phyloP scores from a whole-genome alignment of 2,888 invertebrate species.

The Pammene fasciana region DNA sequence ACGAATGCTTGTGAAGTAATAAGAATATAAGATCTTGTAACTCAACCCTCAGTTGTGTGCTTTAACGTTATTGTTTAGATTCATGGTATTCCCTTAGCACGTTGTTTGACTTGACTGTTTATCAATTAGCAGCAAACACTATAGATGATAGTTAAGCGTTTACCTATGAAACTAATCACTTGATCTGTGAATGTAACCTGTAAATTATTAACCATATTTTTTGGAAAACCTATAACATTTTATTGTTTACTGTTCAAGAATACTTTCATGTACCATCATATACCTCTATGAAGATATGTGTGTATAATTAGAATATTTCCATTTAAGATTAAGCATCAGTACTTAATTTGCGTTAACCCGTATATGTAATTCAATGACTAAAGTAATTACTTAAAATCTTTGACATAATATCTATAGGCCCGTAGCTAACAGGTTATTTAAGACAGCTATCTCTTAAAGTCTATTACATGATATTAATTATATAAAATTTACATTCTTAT shows the following conservation, averaged over 20 bases:
- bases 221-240: background rate
- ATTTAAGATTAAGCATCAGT: too few relatives aligned
- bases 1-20: background rate
- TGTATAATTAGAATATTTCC: too few relatives aligned
- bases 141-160: conserved; percentile 8
- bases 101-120: conserved; percentile 23
- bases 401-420: too few relatives aligned
- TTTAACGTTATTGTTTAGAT: conserved; percentile 59
- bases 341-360: too few relatives aligned
- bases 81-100: conserved; percentile 15
- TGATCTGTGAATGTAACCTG: background rate
- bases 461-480: background rate
- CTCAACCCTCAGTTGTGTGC: conserved; percentile 49
- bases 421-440: too few relatives aligned
- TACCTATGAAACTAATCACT: conserved; percentile 8
- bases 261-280: too few relatives aligned
- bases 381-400: too few relatives aligned
- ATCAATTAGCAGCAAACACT: conserved; percentile 17
- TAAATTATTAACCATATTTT: background rate
- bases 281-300: too few relatives aligned
- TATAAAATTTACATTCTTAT: background rate
- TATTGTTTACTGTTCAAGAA: too few relatives aligned
- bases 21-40: conserved; percentile 52
- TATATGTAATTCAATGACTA: too few relatives aligned
- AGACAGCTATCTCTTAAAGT: too few relatives aligned